These are phyloP conservation scores for Onychostoma macrolepis DNA, from an alignment of 2,113 vertebrate genomes.

Conservation along the genomic window DNA sequence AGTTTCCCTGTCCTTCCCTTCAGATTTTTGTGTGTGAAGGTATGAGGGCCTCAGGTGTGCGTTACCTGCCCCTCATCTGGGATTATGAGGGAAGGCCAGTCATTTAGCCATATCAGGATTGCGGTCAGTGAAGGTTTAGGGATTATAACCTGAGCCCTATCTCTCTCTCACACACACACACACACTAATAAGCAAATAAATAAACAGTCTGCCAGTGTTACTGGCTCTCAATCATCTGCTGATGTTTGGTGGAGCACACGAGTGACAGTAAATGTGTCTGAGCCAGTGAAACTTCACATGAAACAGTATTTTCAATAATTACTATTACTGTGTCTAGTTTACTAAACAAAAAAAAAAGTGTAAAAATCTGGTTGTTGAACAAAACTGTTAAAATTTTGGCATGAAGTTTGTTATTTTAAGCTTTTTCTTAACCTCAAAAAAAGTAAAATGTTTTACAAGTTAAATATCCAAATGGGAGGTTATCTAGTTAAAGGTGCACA, in stretches of 20 bases:
- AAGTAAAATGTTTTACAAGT: no score
- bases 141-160: slow-evolving; percentile 68
- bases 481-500: no score
- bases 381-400: no score
- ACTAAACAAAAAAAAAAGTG: no score
- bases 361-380: no score
- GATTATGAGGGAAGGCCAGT: slow-evolving; percentile 73
- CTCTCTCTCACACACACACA: neutral
- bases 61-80: slow-evolving; percentile 44
- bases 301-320: neutral
- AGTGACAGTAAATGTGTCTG: neutral
- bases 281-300: neutral
- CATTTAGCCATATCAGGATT: slow-evolving; percentile 71
- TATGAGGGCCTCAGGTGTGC: slow-evolving; percentile 41
- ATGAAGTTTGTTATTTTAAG: no score
- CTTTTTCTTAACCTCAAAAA: no score
- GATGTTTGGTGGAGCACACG: neutral
- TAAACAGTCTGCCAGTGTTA: neutral
- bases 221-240: neutral
- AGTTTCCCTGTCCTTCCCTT: neutral
- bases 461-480: no score
- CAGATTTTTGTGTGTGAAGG: slow-evolving; percentile 15
- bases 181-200: neutral
- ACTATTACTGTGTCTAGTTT: neutral
- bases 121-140: slow-evolving; percentile 69